phyloP scores from a whole-genome alignment of 2,888 invertebrate genomes.

The Folsomia manolachei region DNA sequence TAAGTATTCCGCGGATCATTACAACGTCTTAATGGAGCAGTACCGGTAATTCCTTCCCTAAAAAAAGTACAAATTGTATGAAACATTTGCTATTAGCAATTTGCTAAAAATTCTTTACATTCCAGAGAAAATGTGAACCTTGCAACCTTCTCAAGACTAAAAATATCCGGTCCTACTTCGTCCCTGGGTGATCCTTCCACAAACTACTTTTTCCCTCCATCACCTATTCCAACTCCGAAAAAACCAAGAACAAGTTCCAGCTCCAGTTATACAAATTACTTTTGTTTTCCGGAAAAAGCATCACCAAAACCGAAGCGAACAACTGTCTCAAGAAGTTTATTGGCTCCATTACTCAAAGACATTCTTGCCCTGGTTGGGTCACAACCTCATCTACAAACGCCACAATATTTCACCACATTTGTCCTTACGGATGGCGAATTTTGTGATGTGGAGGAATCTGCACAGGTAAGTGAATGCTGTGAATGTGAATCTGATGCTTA shows the following conservation, averaged over 20 bases:
- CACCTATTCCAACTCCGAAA: neutral
- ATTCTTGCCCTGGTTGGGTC: neutral
- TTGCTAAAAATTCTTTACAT: neutral
- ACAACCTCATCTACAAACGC: neutral
- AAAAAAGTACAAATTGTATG: neutral
- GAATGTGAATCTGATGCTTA: no score
- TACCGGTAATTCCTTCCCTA: neutral
- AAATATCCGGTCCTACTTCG: neutral
- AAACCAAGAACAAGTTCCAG: neutral
- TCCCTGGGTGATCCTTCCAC: neutral
- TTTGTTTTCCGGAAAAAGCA: neutral
- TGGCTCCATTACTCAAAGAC: neutral
- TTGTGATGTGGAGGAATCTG: neutral
- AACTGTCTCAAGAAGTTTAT: neutral
- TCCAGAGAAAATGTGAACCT: neutral
- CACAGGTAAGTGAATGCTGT: no score
- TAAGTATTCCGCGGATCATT: neutral
- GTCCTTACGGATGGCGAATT: neutral
- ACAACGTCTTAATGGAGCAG: neutral
- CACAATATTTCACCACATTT: neutral
- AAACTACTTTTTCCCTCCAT: neutral
- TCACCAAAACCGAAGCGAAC: neutral
- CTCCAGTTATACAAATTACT: neutral
- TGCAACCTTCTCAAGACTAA: neutral
- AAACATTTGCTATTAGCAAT: neutral